Evolutionary conservation across 2,797 vertebrate species (phyloP), one percentile per base, ranked within the genome.

Genomic region (Chelonia mydas): DNA sequence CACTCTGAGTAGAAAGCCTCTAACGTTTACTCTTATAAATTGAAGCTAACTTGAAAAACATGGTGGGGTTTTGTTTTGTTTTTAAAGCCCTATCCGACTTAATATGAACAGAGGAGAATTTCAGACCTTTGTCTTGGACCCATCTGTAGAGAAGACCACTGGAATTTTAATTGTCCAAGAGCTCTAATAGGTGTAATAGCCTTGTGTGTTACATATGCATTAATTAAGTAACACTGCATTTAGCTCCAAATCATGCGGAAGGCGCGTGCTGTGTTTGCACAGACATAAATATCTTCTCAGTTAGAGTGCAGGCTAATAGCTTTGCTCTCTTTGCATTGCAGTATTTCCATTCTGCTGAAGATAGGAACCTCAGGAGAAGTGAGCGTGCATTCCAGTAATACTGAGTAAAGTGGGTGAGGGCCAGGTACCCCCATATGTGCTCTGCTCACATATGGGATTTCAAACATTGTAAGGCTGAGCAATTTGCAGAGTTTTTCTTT

Each of bases 151-250:
- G 25, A 94, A 11, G n/a, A 91, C 89, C 93, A 77, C 53, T 59
- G 96, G 98, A 96, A 97, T 96, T 97, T 97, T 98, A 98, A 98
- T 98, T 98, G 98, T 98, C 96, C 96, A 88, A 92, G 95, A 96
- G 97, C 97, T 98, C 97, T 98, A 98, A 98, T 98, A 98, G 98
- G 98, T 98, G 98, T 98, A 98, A 99, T 98, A 97, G 98, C 97
- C 98, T 98, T 96, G 88, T 94, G 89, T 97, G 98, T 98, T 99
- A 98, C 98, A 98, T 97, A 98, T 96, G 97, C 98, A 98, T 98
- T 99, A 99, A 99, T 99, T 98, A 99, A 99, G 98, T 98, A 98
- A 99, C 98, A 99, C 98, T 97, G 98, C 98, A 98, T 99, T 99
- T 99, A 99, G 98, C 98, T 99, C 98, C 98, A 99, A 99, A 99